Conservation (phyloP, 2,797 vertebrate genomes). For the Malacoctenus gilli region DNA sequence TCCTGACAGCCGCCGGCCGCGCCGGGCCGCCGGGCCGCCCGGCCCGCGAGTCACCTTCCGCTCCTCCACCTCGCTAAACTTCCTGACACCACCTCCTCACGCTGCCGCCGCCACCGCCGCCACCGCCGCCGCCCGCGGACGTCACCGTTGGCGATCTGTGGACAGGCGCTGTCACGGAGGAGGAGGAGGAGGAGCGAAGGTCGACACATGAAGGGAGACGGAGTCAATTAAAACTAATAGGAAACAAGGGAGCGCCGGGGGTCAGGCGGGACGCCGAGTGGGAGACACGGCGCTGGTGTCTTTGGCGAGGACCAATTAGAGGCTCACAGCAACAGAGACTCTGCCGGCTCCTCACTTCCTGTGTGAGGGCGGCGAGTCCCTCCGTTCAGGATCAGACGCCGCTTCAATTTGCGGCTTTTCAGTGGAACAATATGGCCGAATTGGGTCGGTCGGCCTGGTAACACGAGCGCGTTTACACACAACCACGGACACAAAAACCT, state of each 20-base stretch:
- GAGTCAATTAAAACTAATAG: constrained; percentile 73
- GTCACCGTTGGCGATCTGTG: constrained; percentile 18
- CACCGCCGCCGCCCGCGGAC: constrained; percentile 7
- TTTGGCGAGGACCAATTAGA: constrained; percentile 49
- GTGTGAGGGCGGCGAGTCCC: constrained; percentile 9
- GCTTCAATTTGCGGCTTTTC: constrained; percentile 13
- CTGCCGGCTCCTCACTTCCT: constrained; percentile 26
- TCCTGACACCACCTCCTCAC: constrained; percentile 44
- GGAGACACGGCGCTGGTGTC: constrained; percentile 14
- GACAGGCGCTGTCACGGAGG: constrained; percentile 44
- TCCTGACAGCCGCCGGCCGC: constrained; percentile 71
- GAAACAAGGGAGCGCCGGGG: constrained; percentile 48
- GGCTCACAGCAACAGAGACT: constrained; percentile 24
- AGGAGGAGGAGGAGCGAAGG: not conserved
- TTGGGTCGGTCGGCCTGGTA: no score
- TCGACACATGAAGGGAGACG: constrained; percentile 45
- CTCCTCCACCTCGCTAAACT: constrained; percentile 51
- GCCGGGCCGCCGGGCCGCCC: no score
- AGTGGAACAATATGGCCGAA: no score
- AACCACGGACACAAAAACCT: no score
- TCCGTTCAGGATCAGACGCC: not conserved
- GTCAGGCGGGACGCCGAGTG: constrained; percentile 36
- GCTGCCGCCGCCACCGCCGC: constrained; percentile 6
- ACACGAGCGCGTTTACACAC: no score
- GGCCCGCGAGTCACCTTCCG: constrained; percentile 72